Evolutionary conservation across 2,888 invertebrate genomes (phyloP), one percentile per base, ranked within the genome.

Genomic region (Amphimallon solstitiale): DNA sequence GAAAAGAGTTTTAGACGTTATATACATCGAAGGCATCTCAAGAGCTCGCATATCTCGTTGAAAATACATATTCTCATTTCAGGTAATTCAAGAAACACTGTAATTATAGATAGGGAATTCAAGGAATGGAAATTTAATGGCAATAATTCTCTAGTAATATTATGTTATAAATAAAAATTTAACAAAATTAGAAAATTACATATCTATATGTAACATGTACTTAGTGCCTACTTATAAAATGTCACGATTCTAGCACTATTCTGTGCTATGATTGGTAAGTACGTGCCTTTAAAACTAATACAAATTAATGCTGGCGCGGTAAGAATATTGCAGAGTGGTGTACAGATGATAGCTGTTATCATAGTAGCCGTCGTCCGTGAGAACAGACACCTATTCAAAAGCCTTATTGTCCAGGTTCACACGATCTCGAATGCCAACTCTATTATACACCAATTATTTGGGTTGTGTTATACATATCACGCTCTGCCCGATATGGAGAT

Each of bases 391-490:
- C 70, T 63, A 64, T 67, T 71, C 68, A 68, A 71, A 65, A 71
- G 70, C 65, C 56, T 69, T 46, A 68, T 65, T 68, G 70, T 69
- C 66, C 65, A 63, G 70, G 76, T 81, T 81, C 81, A 79, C 81
- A 81, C 81, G 80, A 80, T 76, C 76, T 76, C 77, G 78, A 79
- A 78, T 76, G 77, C 77, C 74, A 74, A 73, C 74, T 77, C 79
- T 78, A 80, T 80, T 80, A 80, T 79, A 77, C 72, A 78, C 77
- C 80, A 80, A 81, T 81, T 81, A 80, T 81, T 81, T 80, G 78
- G 80, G 78, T 78, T 79, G 80, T 80, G 81, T 80, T 81, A 79
- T 80, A 81, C 79, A 81, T 81, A 81, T 80, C 80, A 80, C 80
- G 80, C 79, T 79, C 56, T 68, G 72, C 76, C 75, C 73, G 78